A percentile compares a stretch with the other conserved stretches of the same genome.
Evolutionary conservation across 2,113 vertebrate species (phyloP).

Genomic region (Haliaeetus leucogaster): DNA sequence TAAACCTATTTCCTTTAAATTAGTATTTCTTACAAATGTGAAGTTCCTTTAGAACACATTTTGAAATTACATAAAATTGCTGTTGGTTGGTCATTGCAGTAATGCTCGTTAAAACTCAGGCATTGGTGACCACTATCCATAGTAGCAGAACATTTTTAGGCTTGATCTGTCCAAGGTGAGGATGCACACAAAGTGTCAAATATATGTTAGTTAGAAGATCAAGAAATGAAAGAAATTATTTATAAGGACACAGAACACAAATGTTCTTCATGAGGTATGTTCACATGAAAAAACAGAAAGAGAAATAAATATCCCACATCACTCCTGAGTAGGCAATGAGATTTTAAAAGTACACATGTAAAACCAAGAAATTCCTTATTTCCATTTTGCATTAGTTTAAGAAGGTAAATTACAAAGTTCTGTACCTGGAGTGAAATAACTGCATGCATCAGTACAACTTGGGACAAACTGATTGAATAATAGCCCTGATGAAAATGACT

Average conservation of each 20-base stretch:
- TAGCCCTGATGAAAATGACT: neutral
- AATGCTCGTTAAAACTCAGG: neutral
- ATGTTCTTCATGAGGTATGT: neutral
- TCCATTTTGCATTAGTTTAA: neutral
- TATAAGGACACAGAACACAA: neutral
- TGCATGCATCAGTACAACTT: neutral
- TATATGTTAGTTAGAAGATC: neutral
- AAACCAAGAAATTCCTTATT: neutral
- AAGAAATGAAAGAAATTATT: neutral
- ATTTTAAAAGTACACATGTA: neutral
- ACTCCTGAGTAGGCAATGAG: neutral
- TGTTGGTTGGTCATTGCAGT: neutral
- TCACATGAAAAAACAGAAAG: neutral
- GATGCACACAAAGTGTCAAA: neutral
- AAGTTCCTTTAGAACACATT: neutral
- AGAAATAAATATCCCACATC: neutral
- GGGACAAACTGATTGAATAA: neutral
- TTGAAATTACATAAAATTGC: neutral
- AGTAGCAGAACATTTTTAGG: neutral
- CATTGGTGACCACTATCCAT: neutral
- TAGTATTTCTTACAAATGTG: neutral
- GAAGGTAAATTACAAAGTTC: neutral
- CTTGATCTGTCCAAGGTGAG: neutral
- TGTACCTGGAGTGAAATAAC: neutral
- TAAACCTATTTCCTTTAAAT: neutral